Evolutionary conservation across 2,888 invertebrate species (phyloP), one percentile per base, ranked within the genome.

Genomic region (Archips crataeganus): DNA sequence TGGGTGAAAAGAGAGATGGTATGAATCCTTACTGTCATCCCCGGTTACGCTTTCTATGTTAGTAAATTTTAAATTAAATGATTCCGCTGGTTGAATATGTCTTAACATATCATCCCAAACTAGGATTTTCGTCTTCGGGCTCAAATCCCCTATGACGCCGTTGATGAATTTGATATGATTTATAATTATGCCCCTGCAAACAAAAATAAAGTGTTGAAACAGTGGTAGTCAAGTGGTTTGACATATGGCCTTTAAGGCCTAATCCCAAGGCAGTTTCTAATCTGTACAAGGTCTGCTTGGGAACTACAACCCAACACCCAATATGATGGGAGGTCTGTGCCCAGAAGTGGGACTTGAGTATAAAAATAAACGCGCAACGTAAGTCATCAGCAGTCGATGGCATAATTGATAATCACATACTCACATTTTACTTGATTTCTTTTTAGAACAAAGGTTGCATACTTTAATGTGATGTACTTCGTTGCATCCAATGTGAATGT

Each of bases 101-200:
- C 97, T 92, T 70, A 98, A 95, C 95, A 98, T 97, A 82, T 98
- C 98, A 80, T 98, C 98, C 98, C 98, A 98, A 84, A 97, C 96
- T 13, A 98, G 93, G 5, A 96, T 89, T 3, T 90, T 95, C 0
- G 97, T 86, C 1, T 89, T 79, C 0, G 95, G 95, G 81, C 94
- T 94, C 2, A 90, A 87, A 11, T 84, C 80, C 71, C 89, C 92
- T 2, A 96, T 88, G 51, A 94, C 87, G 10, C 83, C 85, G 0
- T 95, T 94, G 5, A 97, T 87, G 23, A 84, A 85, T n/a, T 88
- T 90, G 0, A 97, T 94, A 81, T 97, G 97, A 65, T 95, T 86
- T 3, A 96, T 80, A 82, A 96, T 97, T 39, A 97, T 84, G 63
- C 95, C 89, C 70, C 95, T 89, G 91, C 84, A 86, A 91, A 76